Conservation (phyloP, 2,888 invertebrate genomes). For the Nomada goodeniana region DNA sequence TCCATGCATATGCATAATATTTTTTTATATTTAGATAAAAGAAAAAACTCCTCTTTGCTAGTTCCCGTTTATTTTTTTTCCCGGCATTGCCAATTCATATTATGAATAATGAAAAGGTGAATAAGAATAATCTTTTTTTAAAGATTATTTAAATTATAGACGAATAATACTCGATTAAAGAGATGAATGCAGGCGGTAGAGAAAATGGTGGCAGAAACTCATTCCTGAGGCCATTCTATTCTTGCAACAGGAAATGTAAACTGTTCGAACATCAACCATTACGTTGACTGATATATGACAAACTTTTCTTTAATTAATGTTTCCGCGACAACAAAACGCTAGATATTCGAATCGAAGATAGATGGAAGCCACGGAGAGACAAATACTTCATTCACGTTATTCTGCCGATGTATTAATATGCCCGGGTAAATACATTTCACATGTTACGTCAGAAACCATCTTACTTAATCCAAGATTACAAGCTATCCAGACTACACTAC, state of each 20-base stretch:
- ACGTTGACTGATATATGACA: background rate
- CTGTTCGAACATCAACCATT: background rate
- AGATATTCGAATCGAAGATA: background rate
- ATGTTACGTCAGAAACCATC: slow-evolving; percentile 16
- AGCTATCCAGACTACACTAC: background rate
- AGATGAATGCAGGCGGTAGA: background rate
- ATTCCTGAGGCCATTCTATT: background rate
- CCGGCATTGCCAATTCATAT: no score
- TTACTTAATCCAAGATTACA: slow-evolving; percentile 25
- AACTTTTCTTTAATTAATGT: background rate
- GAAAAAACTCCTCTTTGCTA: no score
- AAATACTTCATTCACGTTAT: slow-evolving; percentile 12
- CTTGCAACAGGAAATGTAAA: background rate
- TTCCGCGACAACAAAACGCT: background rate
- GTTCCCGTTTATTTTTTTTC: no score
- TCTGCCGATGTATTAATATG: background rate
- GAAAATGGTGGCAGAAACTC: no score
- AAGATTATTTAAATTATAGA: background rate
- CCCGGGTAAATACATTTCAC: slow-evolving; percentile 19
- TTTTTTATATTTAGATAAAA: no score
- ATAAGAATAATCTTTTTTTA: background rate
- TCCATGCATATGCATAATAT: no score
- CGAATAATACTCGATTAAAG: background rate
- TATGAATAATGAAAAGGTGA: no score
- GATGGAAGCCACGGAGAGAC: slow-evolving; percentile 1